These are phyloP conservation scores for Epinotia demarniana DNA, from an alignment of 2,888 invertebrate genomes.

Conservation along the genomic window DNA sequence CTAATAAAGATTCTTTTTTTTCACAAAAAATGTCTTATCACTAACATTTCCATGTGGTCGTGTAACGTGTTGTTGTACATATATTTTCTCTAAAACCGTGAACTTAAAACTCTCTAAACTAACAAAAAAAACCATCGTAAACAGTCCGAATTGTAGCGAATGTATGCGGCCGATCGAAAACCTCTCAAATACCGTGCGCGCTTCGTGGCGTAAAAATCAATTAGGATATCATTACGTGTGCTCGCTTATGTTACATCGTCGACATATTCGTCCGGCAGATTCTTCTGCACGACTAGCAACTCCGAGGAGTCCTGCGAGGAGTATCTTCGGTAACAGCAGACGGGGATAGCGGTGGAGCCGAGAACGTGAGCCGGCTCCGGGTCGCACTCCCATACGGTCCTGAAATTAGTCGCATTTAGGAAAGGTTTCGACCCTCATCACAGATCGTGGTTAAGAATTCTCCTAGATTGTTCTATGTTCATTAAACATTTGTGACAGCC, in stretches of 20 bases:
- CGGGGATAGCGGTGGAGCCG: conserved; percentile 39
- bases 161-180: conserved; percentile 23
- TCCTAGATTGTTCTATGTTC: not conserved
- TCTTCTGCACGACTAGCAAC: conserved; percentile 25
- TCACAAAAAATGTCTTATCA: too few species aligned
- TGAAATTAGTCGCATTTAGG: conserved; percentile 41
- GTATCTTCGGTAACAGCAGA: conserved; percentile 41
- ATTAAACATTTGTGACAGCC: too few species aligned
- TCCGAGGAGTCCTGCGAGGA: conserved; percentile 14
- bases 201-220: conserved; percentile 27
- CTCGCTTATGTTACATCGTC: conserved; percentile 32
- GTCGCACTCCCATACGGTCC: conserved; percentile 44
- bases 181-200: conserved; percentile 7
- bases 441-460: not conserved
- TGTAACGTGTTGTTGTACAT: not conserved
- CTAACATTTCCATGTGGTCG: not conserved
- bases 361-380: conserved; percentile 30
- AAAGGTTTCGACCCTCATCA: conserved; percentile 1
- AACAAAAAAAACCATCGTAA: not conserved
- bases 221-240: conserved; percentile 32
- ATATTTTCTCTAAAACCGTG: not conserved
- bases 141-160: conserved; percentile 1
- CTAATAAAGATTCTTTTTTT: too few species aligned
- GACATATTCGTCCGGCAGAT: not conserved
- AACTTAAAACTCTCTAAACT: not conserved